Base-by-base conservation (phyloP, 2,797 vertebrate species). In the Ambastaia sidthimunki region DNA sequence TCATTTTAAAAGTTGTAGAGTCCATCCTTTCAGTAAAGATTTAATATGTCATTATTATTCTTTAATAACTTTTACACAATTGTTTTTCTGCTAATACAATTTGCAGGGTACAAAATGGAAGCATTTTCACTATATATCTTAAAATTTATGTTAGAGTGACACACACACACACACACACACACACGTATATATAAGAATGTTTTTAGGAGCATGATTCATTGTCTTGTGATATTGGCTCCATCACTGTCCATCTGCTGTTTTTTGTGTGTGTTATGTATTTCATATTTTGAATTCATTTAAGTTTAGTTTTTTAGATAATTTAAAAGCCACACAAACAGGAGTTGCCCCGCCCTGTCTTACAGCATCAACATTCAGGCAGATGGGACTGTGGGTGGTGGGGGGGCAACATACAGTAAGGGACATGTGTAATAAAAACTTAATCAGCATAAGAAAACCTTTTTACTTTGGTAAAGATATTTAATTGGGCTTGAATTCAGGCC, bases 401-500 rank as follows among this genome's bases (percentile, higher is more conserved):
- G 41, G 48, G 19, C 48, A 76, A 41, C 41, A 21, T 66, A 41
- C 37, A 41, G 37, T 41, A 31, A 80, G 63, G 9, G 37, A 70
- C 57, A 50, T 44, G 71, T 66, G 34, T 76, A 55, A 67, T 19
- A 50, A 21, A 34, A 72, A 63, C 3, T 37, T 6, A 60, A 48
- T 71, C 21, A 54, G 78, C 16, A 78, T 75, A 72, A 57, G 63
- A 66, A 69, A 79, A 77, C 66, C 59, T 57, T 80, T 80, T 62
- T 23, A 71, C 16, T 80, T 83, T 80, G 75, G 74, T 67, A 44
- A 85, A 74, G 72, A 69, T 52, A 21, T 76, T 83, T 48, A 83
- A 76, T 71, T 75, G 41, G 81, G 50, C 71, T 79, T 81, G 55
- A 68, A 80, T 68, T 85, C 72, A 70, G 55, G 48, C 71, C 37